These are phyloP conservation scores for Pycnonotus jocosus DNA, from an alignment of 2,113 vertebrate species.

Conservation along the genomic window DNA sequence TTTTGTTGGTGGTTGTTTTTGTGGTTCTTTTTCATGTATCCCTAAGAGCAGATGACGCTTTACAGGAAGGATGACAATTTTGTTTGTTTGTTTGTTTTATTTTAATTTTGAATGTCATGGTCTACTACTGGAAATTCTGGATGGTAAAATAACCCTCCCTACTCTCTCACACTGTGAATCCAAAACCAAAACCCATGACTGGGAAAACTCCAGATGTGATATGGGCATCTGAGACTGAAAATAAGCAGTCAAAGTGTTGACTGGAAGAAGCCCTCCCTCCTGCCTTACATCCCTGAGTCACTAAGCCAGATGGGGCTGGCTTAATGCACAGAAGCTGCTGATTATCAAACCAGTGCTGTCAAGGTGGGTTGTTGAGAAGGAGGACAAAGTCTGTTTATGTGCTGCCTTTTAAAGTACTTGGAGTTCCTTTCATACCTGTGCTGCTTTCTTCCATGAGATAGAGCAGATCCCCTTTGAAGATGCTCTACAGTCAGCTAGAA, in stretches of 20 bases:
- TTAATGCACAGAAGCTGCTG: not conserved
- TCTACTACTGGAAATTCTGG: not conserved
- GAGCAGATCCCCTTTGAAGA: not conserved
- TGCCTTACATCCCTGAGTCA: not conserved
- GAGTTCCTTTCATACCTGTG: slow-evolving; percentile 1
- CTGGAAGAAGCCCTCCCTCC: not conserved
- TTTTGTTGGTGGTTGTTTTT: not conserved
- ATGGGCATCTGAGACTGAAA: not conserved
- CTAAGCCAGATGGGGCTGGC: not conserved
- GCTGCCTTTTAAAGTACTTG: not conserved
- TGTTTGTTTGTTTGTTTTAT: not conserved
- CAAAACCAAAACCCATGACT: slow-evolving; percentile 20
- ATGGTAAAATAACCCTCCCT: not conserved
- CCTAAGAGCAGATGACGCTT: not conserved
- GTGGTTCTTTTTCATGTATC: not conserved
- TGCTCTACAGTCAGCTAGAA: not conserved
- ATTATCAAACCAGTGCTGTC: not conserved
- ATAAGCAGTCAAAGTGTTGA: not conserved
- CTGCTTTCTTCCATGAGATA: not conserved
- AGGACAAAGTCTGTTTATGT: not conserved
- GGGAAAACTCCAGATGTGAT: not conserved
- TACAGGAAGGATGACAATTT: not conserved
- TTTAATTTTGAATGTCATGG: not conserved
- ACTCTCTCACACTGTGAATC: not conserved
- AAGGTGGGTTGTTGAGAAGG: not conserved